Evolutionary conservation across 2,888 invertebrate species (phyloP).

Genomic region (Exocentrus adspersus): DNA sequence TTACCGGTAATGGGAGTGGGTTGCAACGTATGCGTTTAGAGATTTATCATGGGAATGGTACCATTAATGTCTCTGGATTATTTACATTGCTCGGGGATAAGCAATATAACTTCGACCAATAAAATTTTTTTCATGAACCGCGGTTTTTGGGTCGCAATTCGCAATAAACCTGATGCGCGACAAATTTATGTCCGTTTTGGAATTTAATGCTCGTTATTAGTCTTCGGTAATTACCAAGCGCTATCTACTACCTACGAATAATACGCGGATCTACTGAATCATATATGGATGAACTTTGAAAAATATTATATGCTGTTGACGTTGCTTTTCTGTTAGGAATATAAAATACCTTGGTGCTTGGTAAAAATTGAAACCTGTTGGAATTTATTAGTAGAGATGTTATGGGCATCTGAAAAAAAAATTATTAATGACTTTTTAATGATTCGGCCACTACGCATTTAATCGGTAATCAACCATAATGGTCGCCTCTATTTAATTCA

Average conservation of each 20-base stretch:
- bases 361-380: not conserved
- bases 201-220: no score
- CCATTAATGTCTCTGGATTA: not conserved
- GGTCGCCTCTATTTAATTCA: not conserved
- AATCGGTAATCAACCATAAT: not conserved
- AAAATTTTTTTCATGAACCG: not conserved
- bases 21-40: not conserved
- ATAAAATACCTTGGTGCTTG: no score
- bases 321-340: no score
- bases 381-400: not conserved
- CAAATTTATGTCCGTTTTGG: no score
- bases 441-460: slow-evolving; percentile 1
- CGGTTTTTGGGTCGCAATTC: not conserved
- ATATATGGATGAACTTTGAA: no score
- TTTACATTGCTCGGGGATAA: not conserved
- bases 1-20: not conserved
- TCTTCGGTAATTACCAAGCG: no score
- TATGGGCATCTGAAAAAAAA: not conserved
- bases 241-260: no score
- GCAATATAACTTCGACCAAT: not conserved
- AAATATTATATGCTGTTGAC: no score
- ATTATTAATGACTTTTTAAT: not conserved
- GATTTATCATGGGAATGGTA: slow-evolving; percentile 9
- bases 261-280: no score
- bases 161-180: not conserved